Evolutionary conservation across 1,140 invertebrate species (phyloP).

Genomic region (Scylla paramamosain): DNA sequence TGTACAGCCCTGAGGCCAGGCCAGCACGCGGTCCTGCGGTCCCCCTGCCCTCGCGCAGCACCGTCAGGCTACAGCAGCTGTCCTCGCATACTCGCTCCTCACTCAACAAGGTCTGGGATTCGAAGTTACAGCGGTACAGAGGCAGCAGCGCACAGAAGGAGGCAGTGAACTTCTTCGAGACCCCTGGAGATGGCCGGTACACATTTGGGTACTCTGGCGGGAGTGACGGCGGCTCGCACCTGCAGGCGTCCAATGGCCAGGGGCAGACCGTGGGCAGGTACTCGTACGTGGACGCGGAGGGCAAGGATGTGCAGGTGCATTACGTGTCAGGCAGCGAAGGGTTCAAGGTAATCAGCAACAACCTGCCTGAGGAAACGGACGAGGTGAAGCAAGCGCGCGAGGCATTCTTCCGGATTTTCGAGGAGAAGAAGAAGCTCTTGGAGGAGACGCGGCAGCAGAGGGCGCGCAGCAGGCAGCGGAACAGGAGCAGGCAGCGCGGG

Average conservation of each 20-base stretch:
- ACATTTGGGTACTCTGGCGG: constrained; percentile 63
- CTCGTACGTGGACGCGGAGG: constrained; percentile 71
- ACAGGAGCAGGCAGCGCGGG: neutral
- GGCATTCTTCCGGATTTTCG: constrained; percentile 54
- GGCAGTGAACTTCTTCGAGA: constrained; percentile 66
- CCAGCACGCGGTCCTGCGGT: neutral
- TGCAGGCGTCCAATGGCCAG: constrained; percentile 74
- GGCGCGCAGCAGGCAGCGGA: neutral
- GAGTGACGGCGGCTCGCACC: constrained; percentile 51
- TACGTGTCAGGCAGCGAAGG: constrained; percentile 71
- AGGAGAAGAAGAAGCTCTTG: constrained; percentile 5
- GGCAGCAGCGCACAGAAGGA: constrained; percentile 9
- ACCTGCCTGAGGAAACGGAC: constrained; percentile 75
- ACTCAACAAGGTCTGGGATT: constrained; percentile 73
- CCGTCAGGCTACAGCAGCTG: constrained; percentile 52
- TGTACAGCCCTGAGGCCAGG: constrained; percentile 64
- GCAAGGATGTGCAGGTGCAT: constrained; percentile 73
- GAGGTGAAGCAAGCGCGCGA: constrained; percentile 60
- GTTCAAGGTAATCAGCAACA: constrained; percentile 75
- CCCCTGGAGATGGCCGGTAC: constrained; percentile 67
- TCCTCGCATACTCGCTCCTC: constrained; percentile 32
- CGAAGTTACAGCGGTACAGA: constrained; percentile 58
- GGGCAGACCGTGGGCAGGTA: constrained; percentile 76
- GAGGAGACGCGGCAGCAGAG: neutral
- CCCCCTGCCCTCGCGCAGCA: neutral